Evolutionary conservation across 2,888 invertebrate species (phyloP).

Genomic region (Zeuzera pyrina): DNA sequence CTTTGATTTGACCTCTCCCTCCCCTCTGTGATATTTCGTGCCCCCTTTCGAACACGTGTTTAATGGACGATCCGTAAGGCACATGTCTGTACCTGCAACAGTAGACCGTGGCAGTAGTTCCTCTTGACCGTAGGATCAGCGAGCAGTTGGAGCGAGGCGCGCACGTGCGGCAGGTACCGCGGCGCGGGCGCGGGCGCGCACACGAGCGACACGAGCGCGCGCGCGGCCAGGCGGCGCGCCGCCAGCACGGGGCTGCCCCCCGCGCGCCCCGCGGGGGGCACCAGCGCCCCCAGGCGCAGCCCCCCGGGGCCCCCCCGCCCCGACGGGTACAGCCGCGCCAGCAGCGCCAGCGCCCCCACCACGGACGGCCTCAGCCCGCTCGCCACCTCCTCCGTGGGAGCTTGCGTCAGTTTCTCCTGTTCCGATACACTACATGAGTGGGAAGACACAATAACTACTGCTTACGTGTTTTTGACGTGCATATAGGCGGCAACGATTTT

Average conservation of each 20-base stretch:
- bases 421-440: no score
- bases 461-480: no score
- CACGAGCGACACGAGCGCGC: slow-evolving; percentile 60
- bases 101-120: slow-evolving; percentile 78
- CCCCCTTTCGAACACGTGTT: no score
- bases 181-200: slow-evolving; percentile 29
- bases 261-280: slow-evolving; percentile 77
- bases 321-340: slow-evolving; percentile 85
- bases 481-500: no score
- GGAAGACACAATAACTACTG: no score
- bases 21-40: no score
- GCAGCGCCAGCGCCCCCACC: slow-evolving; percentile 83
- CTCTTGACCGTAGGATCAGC: slow-evolving; percentile 35
- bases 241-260: slow-evolving; percentile 77
- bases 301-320: slow-evolving; percentile 79
- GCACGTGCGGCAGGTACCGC: slow-evolving; percentile 32
- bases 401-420: slow-evolving; percentile 45
- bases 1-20: no score
- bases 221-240: slow-evolving; percentile 81
- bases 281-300: slow-evolving; percentile 77
- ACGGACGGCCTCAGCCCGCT: slow-evolving; percentile 73
- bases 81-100: slow-evolving; percentile 71
- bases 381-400: slow-evolving; percentile 20
- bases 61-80: no score
- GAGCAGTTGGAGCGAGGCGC: slow-evolving; percentile 25